Evolutionary conservation across 2,113 vertebrate genomes (phyloP).

Genomic region (Micromys minutus): DNA sequence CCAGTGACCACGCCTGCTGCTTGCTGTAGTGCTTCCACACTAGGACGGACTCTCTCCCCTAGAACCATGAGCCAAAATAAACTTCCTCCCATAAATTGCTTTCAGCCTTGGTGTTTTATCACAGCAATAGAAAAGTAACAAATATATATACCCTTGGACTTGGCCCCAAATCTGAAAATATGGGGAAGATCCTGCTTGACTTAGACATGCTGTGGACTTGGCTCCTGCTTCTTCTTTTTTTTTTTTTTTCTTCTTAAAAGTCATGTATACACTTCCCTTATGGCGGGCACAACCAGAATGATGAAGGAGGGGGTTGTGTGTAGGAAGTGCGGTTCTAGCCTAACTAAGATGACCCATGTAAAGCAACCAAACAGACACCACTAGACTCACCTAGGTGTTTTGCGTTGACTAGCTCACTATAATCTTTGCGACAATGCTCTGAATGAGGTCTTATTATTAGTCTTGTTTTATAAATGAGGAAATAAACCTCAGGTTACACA

Average conservation of each 20-base stretch:
- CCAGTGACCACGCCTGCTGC: neutral
- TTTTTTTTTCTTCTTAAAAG: neutral
- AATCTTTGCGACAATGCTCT: neutral
- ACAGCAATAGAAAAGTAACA: neutral
- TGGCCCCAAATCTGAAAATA: neutral
- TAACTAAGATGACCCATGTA: neutral
- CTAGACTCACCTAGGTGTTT: slow-evolving; percentile 14
- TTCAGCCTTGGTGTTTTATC: neutral
- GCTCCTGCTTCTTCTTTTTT: neutral
- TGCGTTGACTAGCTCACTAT: neutral
- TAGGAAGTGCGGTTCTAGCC: neutral
- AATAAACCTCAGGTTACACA: neutral
- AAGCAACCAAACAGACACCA: neutral
- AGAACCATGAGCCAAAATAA: neutral
- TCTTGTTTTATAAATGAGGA: slow-evolving; percentile 44
- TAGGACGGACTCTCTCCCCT: neutral
- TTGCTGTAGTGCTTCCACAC: neutral
- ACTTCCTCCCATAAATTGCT: neutral
- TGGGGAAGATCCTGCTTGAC: neutral
- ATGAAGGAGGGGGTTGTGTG: neutral
- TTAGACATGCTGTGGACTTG: neutral
- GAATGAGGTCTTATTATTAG: neutral
- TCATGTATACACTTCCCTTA: neutral
- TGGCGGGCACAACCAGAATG: neutral
- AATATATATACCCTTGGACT: neutral